A percentile compares a stretch with the other conserved stretches of the same genome.
These are phyloP conservation scores for Aegithalos caudatus DNA, from an alignment of 2,113 vertebrate genomes.

Conservation along the genomic window DNA sequence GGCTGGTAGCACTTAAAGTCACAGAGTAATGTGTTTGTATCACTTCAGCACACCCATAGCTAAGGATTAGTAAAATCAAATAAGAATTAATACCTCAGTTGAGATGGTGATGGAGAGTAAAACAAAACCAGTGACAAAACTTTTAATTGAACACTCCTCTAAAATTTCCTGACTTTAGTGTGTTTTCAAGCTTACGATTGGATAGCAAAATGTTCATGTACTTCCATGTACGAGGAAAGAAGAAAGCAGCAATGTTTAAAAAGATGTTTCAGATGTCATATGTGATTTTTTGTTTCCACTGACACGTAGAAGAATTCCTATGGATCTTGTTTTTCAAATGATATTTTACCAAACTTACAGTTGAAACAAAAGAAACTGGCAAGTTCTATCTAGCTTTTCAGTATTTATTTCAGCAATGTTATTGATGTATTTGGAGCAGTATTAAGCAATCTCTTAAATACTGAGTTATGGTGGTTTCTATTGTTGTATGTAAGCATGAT, in stretches of 20 bases:
- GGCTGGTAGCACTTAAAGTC: neutral
- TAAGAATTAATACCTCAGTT: neutral
- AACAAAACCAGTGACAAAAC: neutral
- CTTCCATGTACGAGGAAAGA: neutral
- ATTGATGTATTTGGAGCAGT: neutral
- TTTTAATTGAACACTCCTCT: neutral
- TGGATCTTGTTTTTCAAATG: neutral
- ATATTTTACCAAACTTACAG: neutral
- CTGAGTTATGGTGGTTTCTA: neutral
- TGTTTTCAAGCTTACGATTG: neutral
- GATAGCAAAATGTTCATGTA: neutral
- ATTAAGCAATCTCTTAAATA: neutral
- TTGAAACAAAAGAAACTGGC: neutral
- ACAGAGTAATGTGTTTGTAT: neutral
- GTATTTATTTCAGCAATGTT: neutral
- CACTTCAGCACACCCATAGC: neutral
- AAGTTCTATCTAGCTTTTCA: neutral
- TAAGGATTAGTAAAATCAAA: neutral
- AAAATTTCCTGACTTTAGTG: neutral
- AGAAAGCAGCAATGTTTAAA: neutral
- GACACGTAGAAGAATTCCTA: neutral
- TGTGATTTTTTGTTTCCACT: neutral
- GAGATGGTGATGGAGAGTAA: neutral
- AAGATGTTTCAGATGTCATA: neutral
- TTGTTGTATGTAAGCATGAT: neutral